phyloP scores from a whole-genome alignment of 2,113 vertebrate genomes.

The Pseudorasbora parva region DNA sequence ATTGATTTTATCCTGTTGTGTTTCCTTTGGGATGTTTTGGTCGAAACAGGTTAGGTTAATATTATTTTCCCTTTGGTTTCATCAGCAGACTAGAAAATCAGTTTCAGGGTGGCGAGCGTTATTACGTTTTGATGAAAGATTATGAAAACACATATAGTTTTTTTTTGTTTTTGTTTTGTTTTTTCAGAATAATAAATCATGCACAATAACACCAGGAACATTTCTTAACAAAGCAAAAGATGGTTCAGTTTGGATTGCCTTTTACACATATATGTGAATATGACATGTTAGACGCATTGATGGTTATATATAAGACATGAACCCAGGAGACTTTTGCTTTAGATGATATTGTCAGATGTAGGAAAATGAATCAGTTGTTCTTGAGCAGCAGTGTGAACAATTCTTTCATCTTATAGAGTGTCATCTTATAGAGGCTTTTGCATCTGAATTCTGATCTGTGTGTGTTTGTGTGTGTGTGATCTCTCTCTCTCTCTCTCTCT shows the following conservation, averaged over 20 bases:
- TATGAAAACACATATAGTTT: neutral
- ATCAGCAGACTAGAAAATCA: neutral
- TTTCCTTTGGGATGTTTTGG: neutral
- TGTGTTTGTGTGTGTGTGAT: no score
- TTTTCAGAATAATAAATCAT: neutral
- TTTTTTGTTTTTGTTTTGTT: no score
- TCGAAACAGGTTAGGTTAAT: neutral
- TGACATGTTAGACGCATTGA: neutral
- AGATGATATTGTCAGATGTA: constrained; percentile 34
- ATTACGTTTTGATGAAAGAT: constrained; percentile 17
- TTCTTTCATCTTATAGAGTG: no score
- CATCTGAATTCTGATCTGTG: no score
- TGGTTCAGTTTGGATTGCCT: neutral
- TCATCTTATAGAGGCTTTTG: no score
- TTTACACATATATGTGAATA: neutral
- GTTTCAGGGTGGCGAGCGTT: neutral
- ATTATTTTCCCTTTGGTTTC: neutral
- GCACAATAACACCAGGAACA: neutral
- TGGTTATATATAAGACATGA: constrained; percentile 10
- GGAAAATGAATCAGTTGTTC: constrained; percentile 17
- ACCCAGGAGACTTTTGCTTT: constrained; percentile 8
- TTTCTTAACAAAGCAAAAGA: neutral
- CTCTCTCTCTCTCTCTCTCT: no score
- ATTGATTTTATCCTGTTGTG: neutral
- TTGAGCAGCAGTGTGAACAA: constrained; percentile 49